These are phyloP conservation scores for Rhinella marina DNA, from an alignment of 2,797 vertebrate genomes.

Conservation along the genomic window DNA sequence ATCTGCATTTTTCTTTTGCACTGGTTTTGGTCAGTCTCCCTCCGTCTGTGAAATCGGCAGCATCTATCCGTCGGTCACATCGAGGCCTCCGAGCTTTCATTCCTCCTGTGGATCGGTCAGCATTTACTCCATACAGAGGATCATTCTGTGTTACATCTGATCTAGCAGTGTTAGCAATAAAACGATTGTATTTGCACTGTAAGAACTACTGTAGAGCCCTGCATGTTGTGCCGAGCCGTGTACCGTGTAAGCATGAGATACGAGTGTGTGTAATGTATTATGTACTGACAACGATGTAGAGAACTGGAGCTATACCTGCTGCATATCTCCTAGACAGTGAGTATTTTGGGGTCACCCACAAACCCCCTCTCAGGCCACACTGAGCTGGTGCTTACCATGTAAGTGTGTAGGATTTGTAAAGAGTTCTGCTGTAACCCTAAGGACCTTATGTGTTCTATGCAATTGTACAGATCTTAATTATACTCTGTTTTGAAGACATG, in stretches of 20 bases:
- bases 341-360: constrained; percentile 17
- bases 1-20: neutral
- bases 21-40: neutral
- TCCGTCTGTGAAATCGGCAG: neutral
- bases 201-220: neutral
- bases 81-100: neutral
- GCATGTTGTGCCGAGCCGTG: constrained; percentile 4
- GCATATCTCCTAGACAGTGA: constrained; percentile 28
- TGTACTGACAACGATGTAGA: neutral
- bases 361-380: constrained; percentile 29
- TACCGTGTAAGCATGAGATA: constrained; percentile 24
- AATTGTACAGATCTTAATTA: constrained; percentile 59
- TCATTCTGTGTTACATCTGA: neutral
- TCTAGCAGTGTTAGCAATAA: constrained; percentile 23
- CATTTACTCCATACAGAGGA: neutral
- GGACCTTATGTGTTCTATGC: constrained; percentile 54
- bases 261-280: neutral
- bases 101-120: neutral
- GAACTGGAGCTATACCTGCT: constrained; percentile 23
- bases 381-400: constrained; percentile 59
- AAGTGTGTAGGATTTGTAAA: constrained; percentile 56
- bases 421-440: constrained; percentile 45
- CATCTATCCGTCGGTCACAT: neutral
- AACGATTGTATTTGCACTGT: neutral
- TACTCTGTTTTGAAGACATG: constrained; percentile 25